A percentile compares a stretch with the other conserved stretches of the same genome.
phyloP scores from a whole-genome alignment of 2,888 invertebrate genomes.

The Microdon myrmicae region DNA sequence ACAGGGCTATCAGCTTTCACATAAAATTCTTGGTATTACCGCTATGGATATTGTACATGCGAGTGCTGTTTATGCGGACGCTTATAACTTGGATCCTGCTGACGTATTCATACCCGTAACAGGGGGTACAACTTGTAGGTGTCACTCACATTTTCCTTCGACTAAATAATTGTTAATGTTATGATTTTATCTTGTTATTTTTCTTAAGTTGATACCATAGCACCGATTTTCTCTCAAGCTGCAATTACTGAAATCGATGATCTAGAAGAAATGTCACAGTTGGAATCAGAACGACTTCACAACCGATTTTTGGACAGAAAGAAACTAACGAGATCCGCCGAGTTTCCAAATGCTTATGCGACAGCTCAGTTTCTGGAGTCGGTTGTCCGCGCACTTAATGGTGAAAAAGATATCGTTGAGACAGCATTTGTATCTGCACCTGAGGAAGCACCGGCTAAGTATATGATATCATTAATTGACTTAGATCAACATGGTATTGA shows the following conservation, averaged over 20 bases:
- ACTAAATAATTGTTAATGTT: not conserved
- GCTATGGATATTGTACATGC: constrained; percentile 46
- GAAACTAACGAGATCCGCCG: constrained; percentile 13
- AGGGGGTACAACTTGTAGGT: constrained; percentile 49
- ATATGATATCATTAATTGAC: constrained; percentile 48
- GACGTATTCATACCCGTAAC: constrained; percentile 52
- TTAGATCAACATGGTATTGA: constrained; percentile 43
- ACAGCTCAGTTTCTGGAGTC: constrained; percentile 45
- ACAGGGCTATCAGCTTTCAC: constrained; percentile 30
- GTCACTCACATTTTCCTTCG: not conserved
- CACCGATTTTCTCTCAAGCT: constrained; percentile 52
- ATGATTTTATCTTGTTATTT: not conserved
- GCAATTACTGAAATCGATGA: constrained; percentile 24
- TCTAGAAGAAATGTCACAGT: constrained; percentile 9
- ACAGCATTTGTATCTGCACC: constrained; percentile 50
- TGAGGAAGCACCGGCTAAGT: constrained; percentile 40
- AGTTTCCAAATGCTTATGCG: constrained; percentile 37
- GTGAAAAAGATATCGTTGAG: constrained; percentile 47
- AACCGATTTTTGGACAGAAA: constrained; percentile 32
- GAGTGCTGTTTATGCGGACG: constrained; percentile 31
- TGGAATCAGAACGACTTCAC: constrained; percentile 32
- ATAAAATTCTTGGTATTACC: constrained; percentile 53
- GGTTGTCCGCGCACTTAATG: constrained; percentile 37
- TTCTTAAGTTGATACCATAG: constrained; percentile 39
- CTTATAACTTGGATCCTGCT: constrained; percentile 27